A percentile compares a stretch with the other conserved stretches of the same genome.
These are phyloP conservation scores for Schizopygopsis malacanthus DNA, from an alignment of 2,797 vertebrate genomes.

Conservation along the genomic window DNA sequence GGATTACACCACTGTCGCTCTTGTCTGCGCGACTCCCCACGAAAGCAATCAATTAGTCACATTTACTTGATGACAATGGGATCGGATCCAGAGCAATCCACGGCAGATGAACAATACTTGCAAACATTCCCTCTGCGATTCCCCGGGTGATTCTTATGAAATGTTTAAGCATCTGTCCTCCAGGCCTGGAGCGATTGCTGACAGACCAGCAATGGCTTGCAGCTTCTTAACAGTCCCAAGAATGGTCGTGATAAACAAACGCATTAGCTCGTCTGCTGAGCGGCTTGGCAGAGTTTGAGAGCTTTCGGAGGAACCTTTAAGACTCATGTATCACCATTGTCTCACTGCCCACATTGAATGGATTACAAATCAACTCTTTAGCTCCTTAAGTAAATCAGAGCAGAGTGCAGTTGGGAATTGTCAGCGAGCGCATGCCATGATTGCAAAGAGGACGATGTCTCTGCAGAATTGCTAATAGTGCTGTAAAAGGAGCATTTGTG, in stretches of 20 bases:
- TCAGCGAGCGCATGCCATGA: slow-evolving; percentile 60
- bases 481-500: slow-evolving; percentile 60
- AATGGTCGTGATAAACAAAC: slow-evolving; percentile 15
- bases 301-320: slow-evolving; percentile 63
- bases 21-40: neutral
- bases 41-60: slow-evolving; percentile 52
- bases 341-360: slow-evolving; percentile 69
- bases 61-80: slow-evolving; percentile 50
- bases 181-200: slow-evolving; percentile 26
- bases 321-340: slow-evolving; percentile 61
- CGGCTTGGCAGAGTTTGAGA: slow-evolving; percentile 28
- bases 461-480: slow-evolving; percentile 70
- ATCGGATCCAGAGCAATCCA: slow-evolving; percentile 40
- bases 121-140: slow-evolving; percentile 18
- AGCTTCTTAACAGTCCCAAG: slow-evolving; percentile 21
- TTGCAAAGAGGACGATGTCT: slow-evolving; percentile 64
- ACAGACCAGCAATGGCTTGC: slow-evolving; percentile 27
- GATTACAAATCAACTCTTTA: slow-evolving; percentile 74
- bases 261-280: slow-evolving; percentile 24
- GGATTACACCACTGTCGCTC: slow-evolving; percentile 38
- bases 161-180: slow-evolving; percentile 33
- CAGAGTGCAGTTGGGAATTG: slow-evolving; percentile 42
- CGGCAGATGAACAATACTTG: neutral
- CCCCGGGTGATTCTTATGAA: slow-evolving; percentile 20
- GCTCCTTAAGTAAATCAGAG: slow-evolving; percentile 70